Evolutionary conservation across 2,797 vertebrate genomes (phyloP).

Genomic region (Tokudaia muenninki): DNA sequence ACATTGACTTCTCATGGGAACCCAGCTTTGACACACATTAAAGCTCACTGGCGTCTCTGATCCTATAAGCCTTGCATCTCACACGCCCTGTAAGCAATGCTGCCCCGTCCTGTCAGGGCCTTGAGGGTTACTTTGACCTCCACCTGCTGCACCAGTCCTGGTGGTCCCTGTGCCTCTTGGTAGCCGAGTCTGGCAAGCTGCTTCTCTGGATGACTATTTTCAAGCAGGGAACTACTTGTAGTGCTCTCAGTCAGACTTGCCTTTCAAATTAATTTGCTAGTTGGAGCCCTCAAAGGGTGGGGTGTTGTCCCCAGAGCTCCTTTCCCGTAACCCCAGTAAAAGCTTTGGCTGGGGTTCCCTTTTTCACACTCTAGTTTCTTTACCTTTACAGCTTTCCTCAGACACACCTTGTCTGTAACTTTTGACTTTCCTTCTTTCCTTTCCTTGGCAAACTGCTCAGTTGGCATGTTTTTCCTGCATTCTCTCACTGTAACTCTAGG

Average conservation of each 20-base stretch:
- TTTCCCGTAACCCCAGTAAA: neutral
- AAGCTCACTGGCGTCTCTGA: neutral
- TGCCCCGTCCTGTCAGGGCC: neutral
- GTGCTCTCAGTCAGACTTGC: neutral
- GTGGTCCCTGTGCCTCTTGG: neutral
- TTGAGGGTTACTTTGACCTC: neutral
- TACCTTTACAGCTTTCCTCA: no score
- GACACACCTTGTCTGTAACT: neutral
- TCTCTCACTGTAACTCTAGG: neutral
- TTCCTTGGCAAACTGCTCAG: neutral
- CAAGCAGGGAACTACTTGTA: neutral
- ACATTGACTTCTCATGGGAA: neutral
- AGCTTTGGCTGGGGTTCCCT: neutral
- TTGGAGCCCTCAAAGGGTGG: neutral
- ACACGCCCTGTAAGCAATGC: neutral
- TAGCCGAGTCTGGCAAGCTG: neutral
- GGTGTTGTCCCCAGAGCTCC: neutral
- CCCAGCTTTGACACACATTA: neutral
- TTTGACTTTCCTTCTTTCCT: neutral
- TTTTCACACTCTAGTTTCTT: neutral
- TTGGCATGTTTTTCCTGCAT: neutral
- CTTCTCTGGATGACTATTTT: neutral
- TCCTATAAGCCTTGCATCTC: neutral
- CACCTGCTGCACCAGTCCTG: neutral
- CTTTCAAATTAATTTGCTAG: neutral